These are phyloP conservation scores for Trinorchestia longiramus DNA, from an alignment of 1,140 invertebrate species.

Conservation along the genomic window DNA sequence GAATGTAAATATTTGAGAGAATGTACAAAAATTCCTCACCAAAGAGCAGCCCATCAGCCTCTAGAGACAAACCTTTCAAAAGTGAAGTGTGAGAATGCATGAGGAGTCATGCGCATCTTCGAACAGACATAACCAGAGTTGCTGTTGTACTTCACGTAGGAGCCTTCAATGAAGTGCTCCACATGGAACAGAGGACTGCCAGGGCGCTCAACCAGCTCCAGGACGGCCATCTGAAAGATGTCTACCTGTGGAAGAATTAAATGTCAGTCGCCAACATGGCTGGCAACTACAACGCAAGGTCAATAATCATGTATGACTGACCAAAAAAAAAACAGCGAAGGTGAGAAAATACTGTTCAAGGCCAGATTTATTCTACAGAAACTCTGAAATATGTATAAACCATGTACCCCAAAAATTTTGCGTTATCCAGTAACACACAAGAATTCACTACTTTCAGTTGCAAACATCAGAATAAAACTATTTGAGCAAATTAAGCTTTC, in stretches of 20 bases:
- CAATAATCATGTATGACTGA: neutral
- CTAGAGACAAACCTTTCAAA: slow-evolving; percentile 72
- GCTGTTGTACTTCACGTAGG: slow-evolving; percentile 78
- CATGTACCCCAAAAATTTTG: neutral
- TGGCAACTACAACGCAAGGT: neutral
- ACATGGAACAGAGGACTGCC: slow-evolving; percentile 74
- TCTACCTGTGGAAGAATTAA: slow-evolving; percentile 72
- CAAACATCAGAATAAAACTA: neutral
- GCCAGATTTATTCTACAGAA: neutral
- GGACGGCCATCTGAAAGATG: slow-evolving; percentile 76
- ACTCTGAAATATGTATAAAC: neutral
- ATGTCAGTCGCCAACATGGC: neutral
- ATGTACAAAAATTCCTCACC: neutral
- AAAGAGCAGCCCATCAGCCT: neutral
- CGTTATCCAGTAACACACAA: neutral
- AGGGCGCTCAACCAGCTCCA: slow-evolving; percentile 74
- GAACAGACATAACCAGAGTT: slow-evolving; percentile 77
- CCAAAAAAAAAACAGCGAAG: neutral
- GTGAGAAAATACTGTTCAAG: neutral
- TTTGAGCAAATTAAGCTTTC: neutral
- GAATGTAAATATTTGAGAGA: too few relatives aligned
- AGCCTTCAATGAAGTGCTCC: slow-evolving; percentile 76
- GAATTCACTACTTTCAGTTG: neutral
- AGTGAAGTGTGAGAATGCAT: slow-evolving; percentile 77
- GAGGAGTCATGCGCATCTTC: slow-evolving; percentile 73